These are phyloP conservation scores for Drosophila lutescens DNA, from an alignment of 2,888 invertebrate species.

Conservation along the genomic window DNA sequence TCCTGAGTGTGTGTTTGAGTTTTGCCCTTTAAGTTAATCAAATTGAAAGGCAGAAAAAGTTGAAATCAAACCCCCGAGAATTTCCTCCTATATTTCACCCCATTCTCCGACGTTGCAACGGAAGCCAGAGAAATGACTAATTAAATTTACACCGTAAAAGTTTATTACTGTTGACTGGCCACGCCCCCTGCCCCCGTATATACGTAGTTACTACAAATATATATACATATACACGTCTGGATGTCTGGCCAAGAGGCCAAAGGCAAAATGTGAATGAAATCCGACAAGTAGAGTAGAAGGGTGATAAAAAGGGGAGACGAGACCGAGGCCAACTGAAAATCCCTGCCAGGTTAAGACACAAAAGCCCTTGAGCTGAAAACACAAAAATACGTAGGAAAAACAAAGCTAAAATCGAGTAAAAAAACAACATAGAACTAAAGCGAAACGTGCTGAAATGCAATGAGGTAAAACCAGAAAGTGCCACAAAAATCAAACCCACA, in stretches of 20 bases:
- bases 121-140: conserved; percentile 75
- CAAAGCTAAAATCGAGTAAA: conserved; percentile 12
- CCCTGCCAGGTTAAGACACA: conserved; percentile 59
- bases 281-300: conserved; percentile 55
- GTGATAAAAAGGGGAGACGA: conserved; percentile 37
- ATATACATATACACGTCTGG: conserved; percentile 11
- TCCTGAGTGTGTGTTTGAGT: not conserved
- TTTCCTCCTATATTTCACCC: conserved; percentile 10
- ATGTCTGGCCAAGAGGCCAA: conserved; percentile 45
- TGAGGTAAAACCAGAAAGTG: conserved; percentile 47
- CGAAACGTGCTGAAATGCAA: conserved; percentile 64
- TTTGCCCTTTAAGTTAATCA: conserved; percentile 4
- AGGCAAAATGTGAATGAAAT: conserved; percentile 61
- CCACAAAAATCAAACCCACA: conserved; percentile 25
- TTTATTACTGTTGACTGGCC: conserved; percentile 64
- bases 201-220: not conserved
- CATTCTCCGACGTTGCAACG: conserved; percentile 38
- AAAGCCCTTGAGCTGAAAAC: conserved; percentile 63
- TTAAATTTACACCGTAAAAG: conserved; percentile 75
- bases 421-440: conserved; percentile 29
- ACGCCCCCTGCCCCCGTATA: conserved; percentile 30
- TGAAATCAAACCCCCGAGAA: conserved; percentile 51
- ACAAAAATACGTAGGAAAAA: conserved; percentile 21
- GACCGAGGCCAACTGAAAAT: conserved; percentile 49
- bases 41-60: conserved; percentile 23